Evolutionary conservation across 2,113 vertebrate species (phyloP).

Genomic region (Nothocercus nigrocapillus): DNA sequence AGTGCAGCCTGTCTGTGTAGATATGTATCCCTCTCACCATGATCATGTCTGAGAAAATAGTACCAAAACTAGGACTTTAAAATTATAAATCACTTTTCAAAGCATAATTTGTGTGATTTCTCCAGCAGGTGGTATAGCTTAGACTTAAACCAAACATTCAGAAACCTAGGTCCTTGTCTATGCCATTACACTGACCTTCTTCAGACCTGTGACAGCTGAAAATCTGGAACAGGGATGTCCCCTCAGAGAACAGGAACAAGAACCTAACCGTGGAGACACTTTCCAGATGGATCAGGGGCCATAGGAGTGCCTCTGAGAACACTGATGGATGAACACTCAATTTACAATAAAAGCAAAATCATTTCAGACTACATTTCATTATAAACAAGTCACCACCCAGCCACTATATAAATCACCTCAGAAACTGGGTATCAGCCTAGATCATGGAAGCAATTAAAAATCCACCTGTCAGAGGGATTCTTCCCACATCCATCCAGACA

Average conservation of each 20-base stretch:
- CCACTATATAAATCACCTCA: constrained; percentile 41
- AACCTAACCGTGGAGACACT: neutral
- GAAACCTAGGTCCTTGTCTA: neutral
- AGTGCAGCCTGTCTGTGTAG: neutral
- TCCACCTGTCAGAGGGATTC: constrained; percentile 6
- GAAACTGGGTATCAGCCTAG: neutral
- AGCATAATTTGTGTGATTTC: neutral
- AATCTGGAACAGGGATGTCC: neutral
- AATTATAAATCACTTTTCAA: neutral
- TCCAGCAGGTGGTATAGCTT: neutral
- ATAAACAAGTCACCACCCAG: neutral
- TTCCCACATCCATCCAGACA: neutral
- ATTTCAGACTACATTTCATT: neutral
- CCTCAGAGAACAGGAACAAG: neutral
- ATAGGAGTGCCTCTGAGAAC: neutral
- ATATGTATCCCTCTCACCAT: neutral
- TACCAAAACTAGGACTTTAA: neutral
- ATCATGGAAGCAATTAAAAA: constrained; percentile 24
- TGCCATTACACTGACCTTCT: neutral
- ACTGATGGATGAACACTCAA: neutral
- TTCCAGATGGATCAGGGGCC: neutral
- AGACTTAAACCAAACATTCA: neutral
- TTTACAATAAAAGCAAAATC: constrained; percentile 27
- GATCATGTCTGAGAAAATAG: neutral
- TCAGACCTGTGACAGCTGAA: neutral